Conservation (phyloP, 2,888 invertebrate species). For the Orchestes rusci region DNA sequence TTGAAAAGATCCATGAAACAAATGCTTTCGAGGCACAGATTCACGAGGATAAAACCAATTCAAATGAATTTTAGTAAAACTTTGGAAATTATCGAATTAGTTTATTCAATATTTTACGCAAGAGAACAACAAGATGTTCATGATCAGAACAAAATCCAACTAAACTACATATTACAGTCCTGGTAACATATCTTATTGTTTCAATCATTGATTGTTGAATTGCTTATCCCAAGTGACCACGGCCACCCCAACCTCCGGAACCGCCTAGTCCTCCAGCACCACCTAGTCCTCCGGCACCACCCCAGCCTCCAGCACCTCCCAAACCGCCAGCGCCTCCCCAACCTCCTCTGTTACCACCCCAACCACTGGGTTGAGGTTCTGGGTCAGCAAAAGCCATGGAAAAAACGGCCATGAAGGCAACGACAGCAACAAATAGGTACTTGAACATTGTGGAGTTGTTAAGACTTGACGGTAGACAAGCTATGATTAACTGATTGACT, state of each 20-base stretch:
- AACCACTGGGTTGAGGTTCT: constrained; percentile 11
- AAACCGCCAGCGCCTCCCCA: constrained; percentile 13
- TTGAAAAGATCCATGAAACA: no score
- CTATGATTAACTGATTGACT: no score
- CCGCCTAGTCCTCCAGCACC: constrained; percentile 3
- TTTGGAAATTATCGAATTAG: no score
- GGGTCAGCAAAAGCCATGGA: constrained; percentile 18
- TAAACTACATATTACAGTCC: constrained; percentile 10
- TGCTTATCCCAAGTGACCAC: constrained; percentile 9
- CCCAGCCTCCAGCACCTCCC: constrained; percentile 7
- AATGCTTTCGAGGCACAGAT: no score
- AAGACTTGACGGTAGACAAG: neutral
- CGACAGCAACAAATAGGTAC: constrained; percentile 22
- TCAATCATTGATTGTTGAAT: neutral
- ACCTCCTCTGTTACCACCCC: constrained; percentile 17
- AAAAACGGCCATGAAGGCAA: constrained; percentile 25
- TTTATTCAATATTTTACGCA: neutral
- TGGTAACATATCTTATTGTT: neutral
- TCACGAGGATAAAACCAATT: no score
- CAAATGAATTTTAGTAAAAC: no score
- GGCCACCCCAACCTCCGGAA: constrained; percentile 5
- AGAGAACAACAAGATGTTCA: constrained; percentile 5
- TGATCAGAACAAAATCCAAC: constrained; percentile 1
- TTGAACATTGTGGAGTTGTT: constrained; percentile 4
- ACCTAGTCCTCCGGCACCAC: constrained; percentile 6